Percentiles rank a stretch among this genome's conserved stretches.
Conservation (phyloP, 2,797 vertebrate species). For the Sebastes oblongus region DNA sequence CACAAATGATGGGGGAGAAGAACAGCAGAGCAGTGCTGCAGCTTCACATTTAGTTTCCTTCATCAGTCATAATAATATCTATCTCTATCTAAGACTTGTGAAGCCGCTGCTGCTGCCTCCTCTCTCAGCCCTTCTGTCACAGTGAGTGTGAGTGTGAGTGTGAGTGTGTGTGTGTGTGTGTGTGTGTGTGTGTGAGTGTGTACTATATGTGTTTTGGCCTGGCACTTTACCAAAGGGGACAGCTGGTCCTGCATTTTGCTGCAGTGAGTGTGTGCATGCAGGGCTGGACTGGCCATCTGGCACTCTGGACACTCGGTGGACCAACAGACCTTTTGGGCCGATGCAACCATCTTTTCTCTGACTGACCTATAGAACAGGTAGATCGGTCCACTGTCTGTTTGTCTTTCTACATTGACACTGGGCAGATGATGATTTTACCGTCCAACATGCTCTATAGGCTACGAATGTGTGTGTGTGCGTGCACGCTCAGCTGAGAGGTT, state of each 20-base stretch:
- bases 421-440: no score
- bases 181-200: not conserved
- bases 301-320: no score
- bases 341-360: no score
- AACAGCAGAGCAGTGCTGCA: constrained; percentile 1
- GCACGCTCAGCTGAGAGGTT: no score
- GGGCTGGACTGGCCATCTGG: no score
- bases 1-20: not conserved
- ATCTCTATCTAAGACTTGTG: not conserved
- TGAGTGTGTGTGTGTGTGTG: not conserved
- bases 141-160: not conserved
- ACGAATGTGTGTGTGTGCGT: no score
- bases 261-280: not conserved
- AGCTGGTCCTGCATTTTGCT: constrained; percentile 34
- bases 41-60: not conserved
- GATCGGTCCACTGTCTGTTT: no score
- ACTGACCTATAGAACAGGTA: no score
- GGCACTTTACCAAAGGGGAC: constrained; percentile 27
- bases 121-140: constrained; percentile 4
- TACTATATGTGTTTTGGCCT: not conserved
- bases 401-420: no score
- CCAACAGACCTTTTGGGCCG: no score
- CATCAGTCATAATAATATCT: not conserved
- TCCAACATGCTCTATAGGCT: no score
- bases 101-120: constrained; percentile 9